A percentile compares a stretch with the other conserved stretches of the same genome.
Conservation (phyloP, 2,797 vertebrate genomes). For the Triplophysa yarkandensis region DNA sequence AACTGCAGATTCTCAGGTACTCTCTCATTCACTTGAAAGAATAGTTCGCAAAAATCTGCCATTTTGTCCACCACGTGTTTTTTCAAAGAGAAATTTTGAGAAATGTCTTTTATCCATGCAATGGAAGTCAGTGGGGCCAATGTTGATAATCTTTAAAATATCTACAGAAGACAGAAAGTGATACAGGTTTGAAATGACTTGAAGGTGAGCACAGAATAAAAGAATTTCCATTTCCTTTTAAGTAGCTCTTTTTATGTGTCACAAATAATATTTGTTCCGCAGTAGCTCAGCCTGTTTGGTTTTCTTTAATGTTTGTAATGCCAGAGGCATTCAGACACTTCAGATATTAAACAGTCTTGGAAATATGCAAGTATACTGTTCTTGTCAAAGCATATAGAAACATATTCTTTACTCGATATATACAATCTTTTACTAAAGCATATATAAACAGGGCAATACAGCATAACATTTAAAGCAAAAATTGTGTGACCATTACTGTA, state of each 20-base stretch:
- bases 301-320: not conserved
- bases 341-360: not conserved
- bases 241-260: slow-evolving; percentile 15
- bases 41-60: too few relatives aligned
- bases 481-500: not conserved
- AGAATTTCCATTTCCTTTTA: not conserved
- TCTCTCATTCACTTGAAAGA: not conserved
- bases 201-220: too few relatives aligned
- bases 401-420: not conserved
- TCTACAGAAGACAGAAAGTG: too few relatives aligned
- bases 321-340: slow-evolving; percentile 17
- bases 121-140: too few relatives aligned
- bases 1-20: not conserved
- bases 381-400: not conserved
- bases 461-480: slow-evolving; percentile 19
- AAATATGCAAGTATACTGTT: not conserved
- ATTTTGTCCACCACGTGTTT: too few relatives aligned
- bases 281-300: not conserved
- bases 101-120: too few relatives aligned
- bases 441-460: not conserved
- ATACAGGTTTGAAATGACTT: too few relatives aligned
- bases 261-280: not conserved
- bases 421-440: slow-evolving; percentile 23
- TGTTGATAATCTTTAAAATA: too few relatives aligned
- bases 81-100: too few relatives aligned